Conservation (phyloP, 2,888 invertebrate genomes). For the Caenorhabditis sp. region DNA sequence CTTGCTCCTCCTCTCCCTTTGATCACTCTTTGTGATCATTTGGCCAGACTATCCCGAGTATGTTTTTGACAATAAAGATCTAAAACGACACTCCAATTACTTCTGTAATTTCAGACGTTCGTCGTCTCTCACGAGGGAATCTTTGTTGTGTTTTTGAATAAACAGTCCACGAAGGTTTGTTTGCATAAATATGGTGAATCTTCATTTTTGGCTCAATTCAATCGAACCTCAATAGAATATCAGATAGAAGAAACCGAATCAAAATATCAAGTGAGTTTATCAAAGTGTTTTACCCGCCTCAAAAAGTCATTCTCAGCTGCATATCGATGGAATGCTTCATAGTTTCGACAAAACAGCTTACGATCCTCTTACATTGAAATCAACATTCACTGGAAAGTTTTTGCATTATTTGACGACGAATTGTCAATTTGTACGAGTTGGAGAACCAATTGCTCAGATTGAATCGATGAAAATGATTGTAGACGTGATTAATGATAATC, state of each 20-base stretch:
- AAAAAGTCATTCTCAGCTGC: background rate
- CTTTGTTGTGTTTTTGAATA: background rate
- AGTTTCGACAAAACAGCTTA: conserved; percentile 6
- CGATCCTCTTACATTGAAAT: conserved; percentile 17
- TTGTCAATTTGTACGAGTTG: conserved; percentile 25
- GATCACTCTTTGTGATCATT: too few species aligned
- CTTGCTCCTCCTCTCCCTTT: too few species aligned
- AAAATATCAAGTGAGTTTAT: background rate
- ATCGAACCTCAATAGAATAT: conserved; percentile 10
- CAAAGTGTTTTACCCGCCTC: too few species aligned
- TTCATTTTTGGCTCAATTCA: background rate
- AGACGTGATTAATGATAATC: conserved; percentile 23
- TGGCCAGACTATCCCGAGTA: too few species aligned
- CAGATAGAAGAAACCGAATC: conserved; percentile 21
- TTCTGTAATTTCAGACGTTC: background rate
- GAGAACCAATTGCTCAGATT: conserved; percentile 31
- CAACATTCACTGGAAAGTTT: conserved; percentile 39
- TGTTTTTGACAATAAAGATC: too few species aligned
- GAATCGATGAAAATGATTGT: conserved; percentile 40
- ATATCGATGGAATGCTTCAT: background rate
- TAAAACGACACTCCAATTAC: too few species aligned
- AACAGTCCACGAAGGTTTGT: background rate
- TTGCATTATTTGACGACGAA: conserved; percentile 7
- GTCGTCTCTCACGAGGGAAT: background rate
- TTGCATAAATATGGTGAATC: background rate